Evolutionary conservation across 2,888 invertebrate species (phyloP).

Genomic region (Temnothorax rugatulus): DNA sequence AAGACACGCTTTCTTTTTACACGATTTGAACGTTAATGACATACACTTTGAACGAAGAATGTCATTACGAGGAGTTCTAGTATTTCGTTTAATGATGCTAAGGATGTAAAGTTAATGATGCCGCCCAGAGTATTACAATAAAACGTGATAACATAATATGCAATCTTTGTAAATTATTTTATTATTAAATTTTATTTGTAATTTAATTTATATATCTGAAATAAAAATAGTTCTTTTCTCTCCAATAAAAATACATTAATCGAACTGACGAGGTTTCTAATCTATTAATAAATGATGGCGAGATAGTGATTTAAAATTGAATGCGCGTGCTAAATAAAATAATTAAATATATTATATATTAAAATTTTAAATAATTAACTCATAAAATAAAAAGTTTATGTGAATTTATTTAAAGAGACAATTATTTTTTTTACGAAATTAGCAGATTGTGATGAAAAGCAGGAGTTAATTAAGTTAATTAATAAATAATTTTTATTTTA

Average conservation of each 20-base stretch:
- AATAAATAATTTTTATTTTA: not conserved
- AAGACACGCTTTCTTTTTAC: slow-evolving; percentile 20
- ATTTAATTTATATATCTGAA: not conserved
- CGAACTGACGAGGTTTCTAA: not conserved
- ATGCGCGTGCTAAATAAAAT: not conserved
- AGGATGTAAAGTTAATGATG: not conserved
- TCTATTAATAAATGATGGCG: not conserved
- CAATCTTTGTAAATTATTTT: not conserved
- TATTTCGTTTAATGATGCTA: not conserved
- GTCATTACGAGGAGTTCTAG: not conserved
- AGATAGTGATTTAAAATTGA: not conserved
- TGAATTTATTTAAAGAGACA: not conserved
- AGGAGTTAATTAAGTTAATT: not conserved
- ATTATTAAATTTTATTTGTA: slow-evolving; percentile 5
- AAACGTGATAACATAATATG: not conserved
- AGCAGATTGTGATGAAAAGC: not conserved
- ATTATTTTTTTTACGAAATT: slow-evolving; percentile 4
- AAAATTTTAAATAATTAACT: not conserved
- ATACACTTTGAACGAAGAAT: not conserved
- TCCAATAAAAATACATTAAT: not conserved
- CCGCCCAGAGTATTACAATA: not conserved
- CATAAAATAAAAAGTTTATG: not conserved
- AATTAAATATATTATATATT: not conserved
- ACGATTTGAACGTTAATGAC: slow-evolving; percentile 19
- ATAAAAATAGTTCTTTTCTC: not conserved